These are phyloP conservation scores for Folsomia candida DNA, from an alignment of 2,888 invertebrate species.

Conservation along the genomic window DNA sequence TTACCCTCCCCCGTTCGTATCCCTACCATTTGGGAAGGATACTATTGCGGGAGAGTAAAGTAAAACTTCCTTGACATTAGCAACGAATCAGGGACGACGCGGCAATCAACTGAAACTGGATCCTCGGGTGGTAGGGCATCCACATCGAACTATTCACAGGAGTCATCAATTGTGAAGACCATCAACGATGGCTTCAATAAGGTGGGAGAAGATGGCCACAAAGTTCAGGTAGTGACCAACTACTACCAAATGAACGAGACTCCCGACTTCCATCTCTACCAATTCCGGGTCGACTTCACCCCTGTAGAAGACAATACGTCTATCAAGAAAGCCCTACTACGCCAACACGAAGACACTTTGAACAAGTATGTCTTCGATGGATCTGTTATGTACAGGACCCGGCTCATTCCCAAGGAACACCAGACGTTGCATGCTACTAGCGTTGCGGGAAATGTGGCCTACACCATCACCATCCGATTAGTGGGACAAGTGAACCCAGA, in stretches of 20 bases:
- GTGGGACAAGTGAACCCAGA: constrained; percentile 37
- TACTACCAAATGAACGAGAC: neutral
- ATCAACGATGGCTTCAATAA: too few species aligned
- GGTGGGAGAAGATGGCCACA: neutral
- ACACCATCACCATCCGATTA: constrained; percentile 29
- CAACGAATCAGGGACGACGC: too few species aligned
- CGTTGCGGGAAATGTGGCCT: constrained; percentile 2
- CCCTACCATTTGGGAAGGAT: too few species aligned
- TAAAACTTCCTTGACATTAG: too few species aligned
- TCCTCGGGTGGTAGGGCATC: neutral
- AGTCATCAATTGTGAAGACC: neutral
- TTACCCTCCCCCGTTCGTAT: too few species aligned
- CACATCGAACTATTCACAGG: neutral
- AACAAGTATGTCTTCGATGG: neutral
- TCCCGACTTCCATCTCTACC: constrained; percentile 61
- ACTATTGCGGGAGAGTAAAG: too few species aligned
- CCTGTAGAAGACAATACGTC: constrained; percentile 69
- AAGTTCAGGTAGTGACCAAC: neutral
- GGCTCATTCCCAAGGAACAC: neutral
- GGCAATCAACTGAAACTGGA: neutral
- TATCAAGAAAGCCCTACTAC: constrained; percentile 60
- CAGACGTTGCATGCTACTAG: neutral
- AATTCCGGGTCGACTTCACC: constrained; percentile 70
- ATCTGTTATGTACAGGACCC: neutral
- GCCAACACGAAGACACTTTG: neutral